Percentiles rank a stretch among this genome's conserved stretches.
Conservation (phyloP, 2,113 vertebrate species). For the Acanthisitta chloris region DNA sequence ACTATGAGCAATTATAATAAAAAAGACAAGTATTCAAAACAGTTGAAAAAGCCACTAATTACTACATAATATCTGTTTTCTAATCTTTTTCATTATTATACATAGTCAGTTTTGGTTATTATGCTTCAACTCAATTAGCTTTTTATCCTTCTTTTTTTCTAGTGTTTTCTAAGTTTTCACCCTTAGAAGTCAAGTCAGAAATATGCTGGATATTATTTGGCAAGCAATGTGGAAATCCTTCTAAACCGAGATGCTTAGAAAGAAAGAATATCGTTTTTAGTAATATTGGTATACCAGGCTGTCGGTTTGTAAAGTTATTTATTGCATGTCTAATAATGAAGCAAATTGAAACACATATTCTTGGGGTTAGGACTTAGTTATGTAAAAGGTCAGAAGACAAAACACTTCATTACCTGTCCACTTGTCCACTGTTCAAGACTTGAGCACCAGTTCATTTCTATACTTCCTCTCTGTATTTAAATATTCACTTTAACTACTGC, state of each 20-base stretch:
- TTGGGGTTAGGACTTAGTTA: background rate
- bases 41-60: background rate
- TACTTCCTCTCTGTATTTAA: background rate
- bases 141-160: slow-evolving; percentile 18
- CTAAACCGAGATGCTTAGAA: background rate
- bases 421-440: background rate
- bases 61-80: background rate
- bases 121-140: background rate
- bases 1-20: background rate
- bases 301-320: background rate
- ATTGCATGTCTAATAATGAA: background rate
- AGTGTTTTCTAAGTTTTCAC: background rate
- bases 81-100: background rate
- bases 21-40: background rate
- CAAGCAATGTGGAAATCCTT: background rate
- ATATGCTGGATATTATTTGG: background rate
- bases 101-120: background rate
- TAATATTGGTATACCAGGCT: background rate
- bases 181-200: background rate
- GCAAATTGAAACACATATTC: background rate
- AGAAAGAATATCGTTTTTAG: background rate
- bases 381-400: background rate
- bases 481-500: background rate
- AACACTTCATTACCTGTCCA: background rate
- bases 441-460: background rate